Evolutionary conservation across 2,888 invertebrate genomes (phyloP).

Genomic region (Tetropium fuscum): DNA sequence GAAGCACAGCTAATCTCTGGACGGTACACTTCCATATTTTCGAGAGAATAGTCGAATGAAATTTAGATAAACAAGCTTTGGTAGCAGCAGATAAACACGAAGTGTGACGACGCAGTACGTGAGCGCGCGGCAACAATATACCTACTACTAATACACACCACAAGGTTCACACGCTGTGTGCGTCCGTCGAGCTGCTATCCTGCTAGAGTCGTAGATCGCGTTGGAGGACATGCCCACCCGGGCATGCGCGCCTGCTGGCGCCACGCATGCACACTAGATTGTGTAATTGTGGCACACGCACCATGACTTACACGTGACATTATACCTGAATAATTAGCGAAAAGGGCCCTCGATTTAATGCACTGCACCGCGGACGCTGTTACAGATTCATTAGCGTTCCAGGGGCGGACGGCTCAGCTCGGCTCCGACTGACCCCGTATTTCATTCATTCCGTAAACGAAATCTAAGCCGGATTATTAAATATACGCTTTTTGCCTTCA

Average conservation of each 20-base stretch:
- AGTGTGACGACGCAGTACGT: slow-evolving; percentile 47
- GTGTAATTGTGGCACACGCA: slow-evolving; percentile 63
- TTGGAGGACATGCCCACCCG: slow-evolving; percentile 61
- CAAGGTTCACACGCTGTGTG: slow-evolving; percentile 40
- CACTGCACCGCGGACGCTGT: background rate
- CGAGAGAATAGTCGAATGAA: slow-evolving; percentile 23
- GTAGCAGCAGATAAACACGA: slow-evolving; percentile 15
- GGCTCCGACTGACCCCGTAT: too few relatives aligned
- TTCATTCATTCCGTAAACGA: too few relatives aligned
- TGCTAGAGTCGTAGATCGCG: slow-evolving; percentile 51
- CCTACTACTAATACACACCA: slow-evolving; percentile 30
- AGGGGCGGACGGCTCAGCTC: too few relatives aligned
- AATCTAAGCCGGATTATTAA: too few relatives aligned
- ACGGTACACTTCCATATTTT: slow-evolving; percentile 24
- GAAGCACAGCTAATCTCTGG: background rate
- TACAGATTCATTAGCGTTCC: background rate
- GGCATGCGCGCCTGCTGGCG: slow-evolving; percentile 59
- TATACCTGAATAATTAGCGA: slow-evolving; percentile 46
- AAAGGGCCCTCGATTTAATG: slow-evolving; percentile 25
- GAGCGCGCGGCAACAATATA: slow-evolving; percentile 29
- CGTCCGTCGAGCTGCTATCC: slow-evolving; percentile 32
- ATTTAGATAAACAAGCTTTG: too few relatives aligned
- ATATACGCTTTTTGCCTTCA: too few relatives aligned
- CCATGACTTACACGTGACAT: slow-evolving; percentile 55
- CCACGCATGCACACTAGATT: slow-evolving; percentile 63